These are phyloP conservation scores for Enteromius fasciolatus DNA, from an alignment of 2,797 vertebrate species.

Conservation along the genomic window DNA sequence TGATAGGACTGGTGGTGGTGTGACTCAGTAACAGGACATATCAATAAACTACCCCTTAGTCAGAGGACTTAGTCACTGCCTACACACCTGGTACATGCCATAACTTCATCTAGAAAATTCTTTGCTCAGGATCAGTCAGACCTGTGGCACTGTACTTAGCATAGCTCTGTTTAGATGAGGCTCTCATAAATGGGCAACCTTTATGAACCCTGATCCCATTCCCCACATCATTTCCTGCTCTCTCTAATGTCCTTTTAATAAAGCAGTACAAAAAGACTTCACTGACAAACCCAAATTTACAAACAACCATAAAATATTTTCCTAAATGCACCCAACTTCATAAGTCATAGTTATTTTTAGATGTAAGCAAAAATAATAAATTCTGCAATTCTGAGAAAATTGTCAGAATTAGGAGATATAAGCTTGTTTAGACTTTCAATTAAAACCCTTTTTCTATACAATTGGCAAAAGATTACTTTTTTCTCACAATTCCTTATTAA, in stretches of 20 bases:
- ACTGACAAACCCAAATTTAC: background rate
- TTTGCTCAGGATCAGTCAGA: background rate
- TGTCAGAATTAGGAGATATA: background rate
- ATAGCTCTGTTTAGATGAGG: background rate
- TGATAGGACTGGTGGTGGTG: background rate
- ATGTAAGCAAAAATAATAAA: background rate
- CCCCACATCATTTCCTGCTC: background rate
- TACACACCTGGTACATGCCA: constrained; percentile 23
- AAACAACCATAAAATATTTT: background rate
- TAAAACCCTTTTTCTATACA: background rate
- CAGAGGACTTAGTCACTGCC: constrained; percentile 57
- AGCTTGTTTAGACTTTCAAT: background rate
- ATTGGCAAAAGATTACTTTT: background rate
- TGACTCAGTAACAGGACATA: constrained; percentile 49
- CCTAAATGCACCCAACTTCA: background rate
- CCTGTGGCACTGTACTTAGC: background rate
- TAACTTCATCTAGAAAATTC: constrained; percentile 13
- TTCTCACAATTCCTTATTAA: background rate
- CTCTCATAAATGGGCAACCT: background rate
- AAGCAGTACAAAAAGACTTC: background rate
- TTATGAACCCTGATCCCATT: background rate
- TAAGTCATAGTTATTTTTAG: background rate
- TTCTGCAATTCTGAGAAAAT: background rate
- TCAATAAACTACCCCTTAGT: constrained; percentile 42
- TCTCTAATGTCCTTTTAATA: background rate